Evolutionary conservation across 2,797 vertebrate species (phyloP), one percentile per base, ranked within the genome.

Genomic region (Psittacula echo): DNA sequence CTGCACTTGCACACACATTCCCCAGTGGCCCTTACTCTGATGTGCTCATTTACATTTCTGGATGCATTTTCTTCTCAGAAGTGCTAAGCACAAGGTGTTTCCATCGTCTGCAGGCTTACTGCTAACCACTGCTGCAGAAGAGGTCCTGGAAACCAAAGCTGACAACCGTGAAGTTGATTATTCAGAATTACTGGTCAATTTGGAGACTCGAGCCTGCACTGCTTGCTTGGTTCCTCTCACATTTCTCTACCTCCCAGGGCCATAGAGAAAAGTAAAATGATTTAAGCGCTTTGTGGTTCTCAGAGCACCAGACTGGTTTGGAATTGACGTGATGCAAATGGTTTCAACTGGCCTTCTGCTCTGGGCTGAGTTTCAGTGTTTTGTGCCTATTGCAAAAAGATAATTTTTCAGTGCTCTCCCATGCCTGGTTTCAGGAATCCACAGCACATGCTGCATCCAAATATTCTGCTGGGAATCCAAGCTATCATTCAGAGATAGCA

Each of bases 201-300:
- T 89, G 90, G 89, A 90, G 92, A 34, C 68, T 48, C 1, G 1
- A 62, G 70, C 13, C 86, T 62, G 71, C 45, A 20, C 34, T 44
- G 51, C 60, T 79, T 12, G 2, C 53, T 82, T 48, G 27, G 3
- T 48, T 92, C 41, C 85, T 74, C 72, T 15, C 73, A 76, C n/a
- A 15, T 54, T 82, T 67, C 77, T 45, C 71, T 32, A 61, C 77
- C 53, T 88, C 77, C 65, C 71, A 85, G 54, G 61, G 29, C 71
- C 71, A 72, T 1, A 93, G 73, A 29, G 75, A 37, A 72, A 72
- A 84, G 60, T 34, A 26, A 80, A 91, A 74, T 58, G 5, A 90
- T 71, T 89, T 79, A 82, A 89, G 86, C 68, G 86, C 87, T 95
- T 53, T 92, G 90, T 74, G 90, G 76, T 87, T 71, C 77, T 85